phyloP scores from a whole-genome alignment of 2,113 vertebrate genomes.

The Catharus bicknelli region DNA sequence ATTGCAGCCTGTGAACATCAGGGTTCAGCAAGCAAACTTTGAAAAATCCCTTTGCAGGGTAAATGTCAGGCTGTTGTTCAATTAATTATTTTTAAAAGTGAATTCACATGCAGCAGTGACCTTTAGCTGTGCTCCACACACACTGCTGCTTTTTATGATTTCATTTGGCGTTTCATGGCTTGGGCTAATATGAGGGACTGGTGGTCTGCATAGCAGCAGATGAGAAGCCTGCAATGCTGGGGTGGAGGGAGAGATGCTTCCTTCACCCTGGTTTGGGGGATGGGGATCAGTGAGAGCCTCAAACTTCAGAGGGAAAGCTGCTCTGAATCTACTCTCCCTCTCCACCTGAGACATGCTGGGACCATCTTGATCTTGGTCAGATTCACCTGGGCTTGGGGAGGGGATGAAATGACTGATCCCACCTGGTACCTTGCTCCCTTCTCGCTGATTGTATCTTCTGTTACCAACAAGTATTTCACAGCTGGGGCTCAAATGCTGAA shows the following conservation, averaged over 20 bases:
- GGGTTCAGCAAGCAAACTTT: constrained; percentile 54
- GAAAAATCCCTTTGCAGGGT: constrained; percentile 47
- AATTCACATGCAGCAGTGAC: constrained; percentile 53
- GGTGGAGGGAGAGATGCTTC: neutral
- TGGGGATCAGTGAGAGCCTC: neutral
- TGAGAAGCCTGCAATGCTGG: neutral
- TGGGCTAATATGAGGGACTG: neutral
- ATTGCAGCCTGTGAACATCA: constrained; percentile 23
- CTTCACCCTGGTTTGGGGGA: accelerated
- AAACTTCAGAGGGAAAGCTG: neutral
- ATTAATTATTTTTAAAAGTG: constrained; percentile 58
- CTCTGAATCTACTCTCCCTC: neutral
- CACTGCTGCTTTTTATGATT: constrained; percentile 12
- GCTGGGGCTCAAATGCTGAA: accelerated
- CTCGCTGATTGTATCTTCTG: neutral
- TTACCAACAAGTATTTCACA: neutral
- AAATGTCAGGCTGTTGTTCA: constrained; percentile 64
- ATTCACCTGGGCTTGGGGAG: neutral
- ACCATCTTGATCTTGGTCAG: neutral
- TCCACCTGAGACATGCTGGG: neutral
- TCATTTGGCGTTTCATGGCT: neutral
- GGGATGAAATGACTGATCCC: neutral
- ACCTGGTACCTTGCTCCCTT: neutral
- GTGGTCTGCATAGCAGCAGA: neutral
- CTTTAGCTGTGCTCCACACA: constrained; percentile 35